Evolutionary conservation across 1,140 invertebrate species (phyloP).

Genomic region (Rhagoletis zephyria): DNA sequence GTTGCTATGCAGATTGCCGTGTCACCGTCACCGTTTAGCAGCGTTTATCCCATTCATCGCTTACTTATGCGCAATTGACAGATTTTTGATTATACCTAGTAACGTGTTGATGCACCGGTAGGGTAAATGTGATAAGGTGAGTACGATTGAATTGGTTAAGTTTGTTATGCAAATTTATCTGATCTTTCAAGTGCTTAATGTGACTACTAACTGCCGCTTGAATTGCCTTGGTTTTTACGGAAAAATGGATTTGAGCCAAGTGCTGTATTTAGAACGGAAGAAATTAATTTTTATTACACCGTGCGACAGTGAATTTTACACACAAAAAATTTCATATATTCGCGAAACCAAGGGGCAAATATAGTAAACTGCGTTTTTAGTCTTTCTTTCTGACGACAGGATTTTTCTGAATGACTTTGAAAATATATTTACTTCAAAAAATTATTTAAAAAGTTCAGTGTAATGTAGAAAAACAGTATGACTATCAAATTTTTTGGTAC

Average conservation of each 20-base stretch:
- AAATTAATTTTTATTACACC: too few relatives aligned
- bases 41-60: constrained; percentile 27
- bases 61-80: constrained; percentile 43
- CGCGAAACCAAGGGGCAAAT: too few relatives aligned
- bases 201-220: neutral
- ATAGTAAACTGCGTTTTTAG: too few relatives aligned
- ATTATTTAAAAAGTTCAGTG: too few relatives aligned
- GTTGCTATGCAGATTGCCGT: constrained; percentile 1
- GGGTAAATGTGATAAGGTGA: constrained; percentile 45
- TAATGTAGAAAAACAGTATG: too few relatives aligned
- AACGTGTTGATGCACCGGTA: neutral
- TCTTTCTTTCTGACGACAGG: too few relatives aligned
- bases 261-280: too few relatives aligned
- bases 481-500: too few relatives aligned
- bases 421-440: too few relatives aligned
- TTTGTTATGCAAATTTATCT: constrained; percentile 29
- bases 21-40: constrained; percentile 25
- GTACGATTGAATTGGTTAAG: neutral
- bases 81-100: neutral
- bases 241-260: neutral
- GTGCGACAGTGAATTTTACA: too few relatives aligned
- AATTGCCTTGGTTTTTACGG: neutral
- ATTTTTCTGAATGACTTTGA: too few relatives aligned
- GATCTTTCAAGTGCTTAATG: neutral
- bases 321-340: too few relatives aligned